Base-by-base conservation (phyloP, 2,113 vertebrate genomes). In the Amazona guildingii region DNA sequence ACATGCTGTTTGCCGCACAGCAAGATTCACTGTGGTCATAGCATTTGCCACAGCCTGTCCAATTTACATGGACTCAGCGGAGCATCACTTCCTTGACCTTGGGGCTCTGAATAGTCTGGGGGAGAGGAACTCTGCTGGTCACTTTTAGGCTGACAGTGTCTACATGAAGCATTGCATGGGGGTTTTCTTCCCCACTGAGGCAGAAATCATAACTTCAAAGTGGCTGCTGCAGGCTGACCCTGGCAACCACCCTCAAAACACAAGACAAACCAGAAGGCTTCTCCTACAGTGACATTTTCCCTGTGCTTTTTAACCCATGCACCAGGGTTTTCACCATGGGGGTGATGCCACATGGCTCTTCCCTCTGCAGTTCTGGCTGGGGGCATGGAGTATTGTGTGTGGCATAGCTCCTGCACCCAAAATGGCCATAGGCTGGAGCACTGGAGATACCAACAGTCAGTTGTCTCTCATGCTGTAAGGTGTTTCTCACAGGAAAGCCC, bases 331-430 rank as follows among this genome's bases (percentile, higher is more conserved):
- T 67, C 31, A 78, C 17, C 9, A 52, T 27, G 23, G 28, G 13
- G 12, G 4, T 18, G 51, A 18, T 39, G 55, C 37, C 37, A 33
- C 11, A 14, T 0, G 0, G 28, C n/a, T 62, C 70, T 33, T 72
- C 28, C 17, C 18, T 66, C 31, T 24, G 33, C 11, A 11, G 46
- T 31, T 63, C 48, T 88, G 80, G 33, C 37, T n/a, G 41, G 10
- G 16, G 1, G 0, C 33, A 17, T 2, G 2, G 28, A 90, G 24
- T 0, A 1, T 15, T 33, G n/a, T 4, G 4, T 1, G 1, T 21
- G 29, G 15, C 16, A 46, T 0, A 0, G n/a, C 27, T 59, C 43
- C 20, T 52, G 48, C 37, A 72, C 35, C 19, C 41, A 74, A 73
- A 59, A 18, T 51, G 66, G 25, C n/a, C 15, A 3, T 11, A 55